Evolutionary conservation across 2,113 vertebrate genomes (phyloP).

Genomic region (Brachyistius frenatus): DNA sequence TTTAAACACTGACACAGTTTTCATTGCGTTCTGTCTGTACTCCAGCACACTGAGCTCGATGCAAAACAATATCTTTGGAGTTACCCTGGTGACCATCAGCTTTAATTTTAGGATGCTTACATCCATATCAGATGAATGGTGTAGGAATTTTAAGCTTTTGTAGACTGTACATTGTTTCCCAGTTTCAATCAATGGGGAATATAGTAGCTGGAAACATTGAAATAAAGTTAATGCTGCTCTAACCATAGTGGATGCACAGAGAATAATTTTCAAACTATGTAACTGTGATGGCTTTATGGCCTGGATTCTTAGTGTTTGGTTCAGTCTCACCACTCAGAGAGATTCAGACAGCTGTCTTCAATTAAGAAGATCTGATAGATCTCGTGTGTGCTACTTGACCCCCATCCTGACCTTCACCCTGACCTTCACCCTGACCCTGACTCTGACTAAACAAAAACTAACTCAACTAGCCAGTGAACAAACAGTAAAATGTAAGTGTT

Average conservation of each 20-base stretch:
- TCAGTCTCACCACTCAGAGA: neutral
- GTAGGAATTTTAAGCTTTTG: neutral
- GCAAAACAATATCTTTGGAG: slow-evolving; percentile 3
- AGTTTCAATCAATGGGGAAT: neutral
- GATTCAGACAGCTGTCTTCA: neutral
- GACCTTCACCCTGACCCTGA: neutral
- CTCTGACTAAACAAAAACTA: too few species aligned
- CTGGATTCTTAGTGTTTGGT: neutral
- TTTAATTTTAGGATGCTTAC: slow-evolving; percentile 14
- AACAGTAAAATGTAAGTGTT: neutral
- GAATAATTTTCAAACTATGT: neutral
- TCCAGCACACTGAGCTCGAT: neutral
- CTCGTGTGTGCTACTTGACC: neutral
- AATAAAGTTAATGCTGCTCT: slow-evolving; percentile 1
- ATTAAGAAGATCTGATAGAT: neutral
- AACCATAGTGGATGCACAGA: slow-evolving; percentile 8
- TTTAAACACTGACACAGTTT: slow-evolving; percentile 20
- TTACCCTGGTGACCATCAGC: slow-evolving; percentile 5
- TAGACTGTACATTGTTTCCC: neutral
- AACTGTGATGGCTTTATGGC: neutral
- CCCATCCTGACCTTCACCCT: neutral
- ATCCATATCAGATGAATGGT: slow-evolving; percentile 14
- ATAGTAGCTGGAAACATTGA: neutral
- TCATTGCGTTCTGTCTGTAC: neutral
- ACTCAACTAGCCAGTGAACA: neutral